These are phyloP conservation scores for Noctua janthina DNA, from an alignment of 2,888 invertebrate genomes.

Conservation along the genomic window DNA sequence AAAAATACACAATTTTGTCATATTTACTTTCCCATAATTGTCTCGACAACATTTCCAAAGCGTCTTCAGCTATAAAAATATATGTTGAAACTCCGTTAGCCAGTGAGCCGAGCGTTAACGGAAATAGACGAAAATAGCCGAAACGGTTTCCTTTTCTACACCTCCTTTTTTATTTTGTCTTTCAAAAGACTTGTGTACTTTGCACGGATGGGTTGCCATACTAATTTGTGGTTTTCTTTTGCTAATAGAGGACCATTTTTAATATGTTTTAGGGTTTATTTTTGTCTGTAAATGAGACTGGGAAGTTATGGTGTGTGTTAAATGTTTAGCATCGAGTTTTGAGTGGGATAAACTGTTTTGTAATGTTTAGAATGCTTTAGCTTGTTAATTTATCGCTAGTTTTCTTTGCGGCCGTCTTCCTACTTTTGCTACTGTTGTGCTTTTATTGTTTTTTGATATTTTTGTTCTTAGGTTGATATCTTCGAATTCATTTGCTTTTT, in stretches of 20 bases:
- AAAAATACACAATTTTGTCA: conserved; percentile 41
- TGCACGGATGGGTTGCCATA: conserved; percentile 62
- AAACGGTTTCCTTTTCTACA: conserved; percentile 72
- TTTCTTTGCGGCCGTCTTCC: background rate
- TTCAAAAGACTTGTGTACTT: conserved; percentile 62
- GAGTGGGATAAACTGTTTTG: conserved; percentile 8
- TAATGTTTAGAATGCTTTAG: conserved; percentile 1
- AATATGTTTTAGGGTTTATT: conserved; percentile 51
- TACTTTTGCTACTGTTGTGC: background rate
- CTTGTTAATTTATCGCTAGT: conserved; percentile 10
- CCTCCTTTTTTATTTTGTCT: conserved; percentile 67
- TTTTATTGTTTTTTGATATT: no score
- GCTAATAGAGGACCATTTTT: conserved; percentile 63
- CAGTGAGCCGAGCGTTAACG: conserved; percentile 70
- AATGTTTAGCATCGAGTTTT: conserved; percentile 41
- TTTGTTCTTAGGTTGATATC: background rate
- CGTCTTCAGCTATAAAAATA: conserved; percentile 56
- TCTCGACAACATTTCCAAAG: conserved; percentile 42
- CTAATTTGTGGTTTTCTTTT: conserved; percentile 67
- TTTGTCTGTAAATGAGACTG: conserved; percentile 42
- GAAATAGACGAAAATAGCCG: conserved; percentile 82
- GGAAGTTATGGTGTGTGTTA: conserved; percentile 36
- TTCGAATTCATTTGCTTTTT: background rate
- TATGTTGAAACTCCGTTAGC: conserved; percentile 51
- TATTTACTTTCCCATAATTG: conserved; percentile 40